Conservation (phyloP, 2,113 vertebrate genomes). For the Agelaius tricolor region DNA sequence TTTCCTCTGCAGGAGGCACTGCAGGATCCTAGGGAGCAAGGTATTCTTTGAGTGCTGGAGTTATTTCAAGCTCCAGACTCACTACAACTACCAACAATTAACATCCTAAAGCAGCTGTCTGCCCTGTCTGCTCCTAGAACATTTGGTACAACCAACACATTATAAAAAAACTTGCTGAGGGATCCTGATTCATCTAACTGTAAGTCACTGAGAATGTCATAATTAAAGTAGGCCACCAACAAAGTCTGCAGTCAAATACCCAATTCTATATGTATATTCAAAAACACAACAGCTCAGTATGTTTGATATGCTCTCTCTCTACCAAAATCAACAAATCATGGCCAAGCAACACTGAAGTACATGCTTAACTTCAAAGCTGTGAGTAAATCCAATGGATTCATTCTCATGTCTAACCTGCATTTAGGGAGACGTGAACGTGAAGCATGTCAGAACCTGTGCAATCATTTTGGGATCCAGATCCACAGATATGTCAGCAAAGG, state of each 20-base stretch:
- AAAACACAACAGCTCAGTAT: neutral
- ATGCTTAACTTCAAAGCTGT: neutral
- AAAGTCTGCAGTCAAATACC: neutral
- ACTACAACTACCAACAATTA: neutral
- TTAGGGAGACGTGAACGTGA: neutral
- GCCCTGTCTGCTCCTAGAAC: neutral
- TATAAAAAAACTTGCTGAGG: neutral
- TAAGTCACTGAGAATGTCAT: neutral
- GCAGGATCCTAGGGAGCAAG: neutral
- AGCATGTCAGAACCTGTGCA: neutral
- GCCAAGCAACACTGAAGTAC: neutral
- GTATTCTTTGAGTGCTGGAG: neutral
- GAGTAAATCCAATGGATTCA: neutral
- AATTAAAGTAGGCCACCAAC: neutral
- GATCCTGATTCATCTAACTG: neutral
- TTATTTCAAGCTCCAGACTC: neutral
- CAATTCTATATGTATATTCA: neutral
- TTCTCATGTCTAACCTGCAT: neutral
- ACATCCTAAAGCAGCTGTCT: neutral
- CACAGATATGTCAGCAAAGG: neutral
- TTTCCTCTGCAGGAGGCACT: neutral
- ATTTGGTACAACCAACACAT: neutral
- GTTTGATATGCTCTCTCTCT: neutral
- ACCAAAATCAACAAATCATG: neutral
- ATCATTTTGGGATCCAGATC: neutral